phyloP scores from a whole-genome alignment of 2,888 invertebrate species.

The Pseudococcus jackbeardsleyi region DNA sequence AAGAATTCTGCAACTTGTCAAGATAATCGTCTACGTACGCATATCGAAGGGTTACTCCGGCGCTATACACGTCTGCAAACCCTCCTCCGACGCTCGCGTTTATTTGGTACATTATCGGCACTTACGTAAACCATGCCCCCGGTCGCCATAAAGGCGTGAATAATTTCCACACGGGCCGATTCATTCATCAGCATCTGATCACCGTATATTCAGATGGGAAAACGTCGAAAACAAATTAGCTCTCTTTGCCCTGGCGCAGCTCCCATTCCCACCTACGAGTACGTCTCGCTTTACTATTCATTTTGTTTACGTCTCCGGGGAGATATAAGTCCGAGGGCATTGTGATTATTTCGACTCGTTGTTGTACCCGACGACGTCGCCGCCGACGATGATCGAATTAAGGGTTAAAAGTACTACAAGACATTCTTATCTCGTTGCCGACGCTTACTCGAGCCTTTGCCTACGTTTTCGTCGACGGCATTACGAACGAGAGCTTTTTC shows the following conservation, averaged over 20 bases:
- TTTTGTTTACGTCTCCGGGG: slow-evolving; percentile 43
- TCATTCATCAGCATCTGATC: slow-evolving; percentile 51
- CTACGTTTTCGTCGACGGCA: slow-evolving; percentile 17
- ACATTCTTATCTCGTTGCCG: neutral
- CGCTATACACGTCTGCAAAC: neutral
- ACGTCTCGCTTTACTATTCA: slow-evolving; percentile 31
- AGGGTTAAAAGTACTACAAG: slow-evolving; percentile 51
- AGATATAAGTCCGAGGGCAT: slow-evolving; percentile 45
- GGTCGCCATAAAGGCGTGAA: slow-evolving; percentile 44
- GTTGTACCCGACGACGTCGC: neutral
- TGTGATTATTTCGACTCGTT: slow-evolving; percentile 34
- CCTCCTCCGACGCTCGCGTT: neutral
- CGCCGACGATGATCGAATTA: slow-evolving; percentile 34
- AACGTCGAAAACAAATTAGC: slow-evolving; percentile 54
- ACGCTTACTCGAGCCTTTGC: neutral
- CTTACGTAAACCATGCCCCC: slow-evolving; percentile 17
- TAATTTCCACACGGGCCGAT: slow-evolving; percentile 56
- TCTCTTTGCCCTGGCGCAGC: slow-evolving; percentile 12
- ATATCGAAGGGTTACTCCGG: neutral
- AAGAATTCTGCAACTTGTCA: slow-evolving; percentile 30
- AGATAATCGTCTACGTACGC: neutral
- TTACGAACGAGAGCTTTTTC: slow-evolving; percentile 16
- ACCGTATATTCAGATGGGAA: slow-evolving; percentile 45
- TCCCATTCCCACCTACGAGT: neutral
- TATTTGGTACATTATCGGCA: slow-evolving; percentile 43